A percentile compares a stretch with the other conserved stretches of the same genome.
phyloP scores from a whole-genome alignment of 2,113 vertebrate genomes.

The Paramisgurnus dabryanus region DNA sequence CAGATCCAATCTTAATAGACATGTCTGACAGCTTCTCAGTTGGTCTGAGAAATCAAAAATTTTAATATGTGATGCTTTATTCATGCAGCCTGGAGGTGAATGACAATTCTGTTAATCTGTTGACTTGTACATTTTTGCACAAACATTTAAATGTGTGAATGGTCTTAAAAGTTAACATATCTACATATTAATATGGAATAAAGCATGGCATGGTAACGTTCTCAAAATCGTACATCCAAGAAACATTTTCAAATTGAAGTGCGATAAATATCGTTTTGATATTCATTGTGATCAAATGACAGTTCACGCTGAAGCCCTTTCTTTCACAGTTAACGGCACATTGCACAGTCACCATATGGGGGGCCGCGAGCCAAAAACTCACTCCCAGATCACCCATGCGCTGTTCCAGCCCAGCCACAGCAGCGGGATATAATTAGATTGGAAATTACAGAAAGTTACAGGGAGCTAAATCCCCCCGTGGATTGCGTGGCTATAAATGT shows the following conservation, averaged over 20 bases:
- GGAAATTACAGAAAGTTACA: constrained; percentile 82
- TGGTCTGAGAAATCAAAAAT: not conserved
- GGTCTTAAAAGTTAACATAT: too few species aligned
- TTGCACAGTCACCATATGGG: constrained; percentile 21
- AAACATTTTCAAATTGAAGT: not conserved
- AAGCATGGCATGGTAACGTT: too few species aligned
- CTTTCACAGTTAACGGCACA: constrained; percentile 28
- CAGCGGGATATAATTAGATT: constrained; percentile 79
- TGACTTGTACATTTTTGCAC: not conserved
- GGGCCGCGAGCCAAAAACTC: constrained; percentile 31
- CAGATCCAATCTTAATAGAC: not conserved
- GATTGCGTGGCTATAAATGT: constrained; percentile 81
- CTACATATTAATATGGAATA: too few species aligned
- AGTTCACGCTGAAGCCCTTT: constrained; percentile 27
- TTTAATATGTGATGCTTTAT: not conserved
- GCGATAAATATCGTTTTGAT: constrained; percentile 29
- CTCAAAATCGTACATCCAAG: not conserved
- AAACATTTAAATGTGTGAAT: not conserved
- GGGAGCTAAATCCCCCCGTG: constrained; percentile 75
- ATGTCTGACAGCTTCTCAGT: constrained; percentile 6
- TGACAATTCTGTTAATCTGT: not conserved
- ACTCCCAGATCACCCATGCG: constrained; percentile 42
- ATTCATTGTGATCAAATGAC: constrained; percentile 29
- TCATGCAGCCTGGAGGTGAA: not conserved
- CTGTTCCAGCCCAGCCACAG: constrained; percentile 53